Evolutionary conservation across 1,140 invertebrate genomes (phyloP).

Genomic region (Penaeus chinensis): DNA sequence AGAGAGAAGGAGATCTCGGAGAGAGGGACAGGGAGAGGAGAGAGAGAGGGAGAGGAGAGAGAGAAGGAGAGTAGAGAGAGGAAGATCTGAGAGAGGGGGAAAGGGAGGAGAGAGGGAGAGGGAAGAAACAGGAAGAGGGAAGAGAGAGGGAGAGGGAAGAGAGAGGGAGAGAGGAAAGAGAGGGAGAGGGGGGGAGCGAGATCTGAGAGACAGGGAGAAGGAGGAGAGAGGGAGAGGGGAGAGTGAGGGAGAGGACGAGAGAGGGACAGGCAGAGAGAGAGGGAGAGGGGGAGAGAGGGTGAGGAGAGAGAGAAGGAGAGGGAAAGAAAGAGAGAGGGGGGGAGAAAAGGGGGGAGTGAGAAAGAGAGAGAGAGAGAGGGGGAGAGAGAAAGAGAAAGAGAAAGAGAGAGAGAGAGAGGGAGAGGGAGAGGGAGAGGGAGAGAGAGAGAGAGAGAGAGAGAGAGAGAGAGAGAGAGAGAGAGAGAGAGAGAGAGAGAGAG

Average conservation of each 20-base stretch:
- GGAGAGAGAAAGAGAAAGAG: neutral
- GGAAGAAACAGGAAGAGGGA: too few relatives aligned
- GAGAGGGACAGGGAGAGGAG: too few relatives aligned
- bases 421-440: too few relatives aligned
- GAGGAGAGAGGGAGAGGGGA: neutral
- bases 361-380: neutral
- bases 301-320: too few relatives aligned
- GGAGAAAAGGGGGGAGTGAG: neutral
- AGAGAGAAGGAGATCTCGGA: neutral
- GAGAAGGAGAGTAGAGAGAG: too few relatives aligned
- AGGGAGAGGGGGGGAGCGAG: neutral
- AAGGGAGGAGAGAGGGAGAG: too few relatives aligned
- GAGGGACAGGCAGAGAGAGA: neutral
- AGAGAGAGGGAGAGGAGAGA: too few relatives aligned
- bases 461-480: neutral
- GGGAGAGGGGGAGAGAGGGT: too few relatives aligned
- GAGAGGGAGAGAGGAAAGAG: conserved; percentile 1
- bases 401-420: neutral
- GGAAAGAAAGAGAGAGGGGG: too few relatives aligned
- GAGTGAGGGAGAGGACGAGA: too few relatives aligned
- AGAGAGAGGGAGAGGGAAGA: neutral
- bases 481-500: conserved; percentile 1
- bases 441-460: too few relatives aligned
- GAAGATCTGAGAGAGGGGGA: too few relatives aligned
- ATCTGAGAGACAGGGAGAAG: neutral